These are phyloP conservation scores for Tipula lateralis DNA, from an alignment of 2,888 invertebrate species.

Conservation along the genomic window DNA sequence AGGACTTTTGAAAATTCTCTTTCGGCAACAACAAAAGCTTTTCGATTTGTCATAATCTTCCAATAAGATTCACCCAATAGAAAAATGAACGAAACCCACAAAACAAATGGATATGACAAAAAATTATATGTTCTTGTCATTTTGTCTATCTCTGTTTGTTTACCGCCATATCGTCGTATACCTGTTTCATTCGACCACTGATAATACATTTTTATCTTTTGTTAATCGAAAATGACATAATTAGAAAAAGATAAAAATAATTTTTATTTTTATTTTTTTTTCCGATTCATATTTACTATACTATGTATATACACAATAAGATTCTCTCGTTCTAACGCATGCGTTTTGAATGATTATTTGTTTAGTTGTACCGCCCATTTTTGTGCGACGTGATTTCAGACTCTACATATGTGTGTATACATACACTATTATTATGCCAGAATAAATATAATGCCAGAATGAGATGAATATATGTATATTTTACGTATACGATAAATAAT, in stretches of 20 bases:
- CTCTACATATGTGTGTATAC: not conserved
- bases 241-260: not conserved
- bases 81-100: not conserved
- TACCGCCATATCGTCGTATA: not conserved
- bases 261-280: not conserved
- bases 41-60: constrained; percentile 19
- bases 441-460: not conserved
- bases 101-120: not conserved
- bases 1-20: not conserved
- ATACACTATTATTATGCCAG: no score
- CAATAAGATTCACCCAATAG: constrained; percentile 24
- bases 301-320: not conserved
- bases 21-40: not conserved
- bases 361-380: not conserved
- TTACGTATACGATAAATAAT: not conserved
- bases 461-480: not conserved
- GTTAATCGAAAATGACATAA: constrained; percentile 19
- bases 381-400: not conserved
- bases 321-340: not conserved
- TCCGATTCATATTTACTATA: not conserved
- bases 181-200: not conserved
- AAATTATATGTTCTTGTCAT: not conserved
- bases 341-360: not conserved
- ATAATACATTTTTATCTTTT: not conserved
- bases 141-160: not conserved